A percentile compares a stretch with the other conserved stretches of the same genome.
Conservation (phyloP, 37 sponge, comb jelly and placozoan species). For the Bolinopsis microptera region DNA sequence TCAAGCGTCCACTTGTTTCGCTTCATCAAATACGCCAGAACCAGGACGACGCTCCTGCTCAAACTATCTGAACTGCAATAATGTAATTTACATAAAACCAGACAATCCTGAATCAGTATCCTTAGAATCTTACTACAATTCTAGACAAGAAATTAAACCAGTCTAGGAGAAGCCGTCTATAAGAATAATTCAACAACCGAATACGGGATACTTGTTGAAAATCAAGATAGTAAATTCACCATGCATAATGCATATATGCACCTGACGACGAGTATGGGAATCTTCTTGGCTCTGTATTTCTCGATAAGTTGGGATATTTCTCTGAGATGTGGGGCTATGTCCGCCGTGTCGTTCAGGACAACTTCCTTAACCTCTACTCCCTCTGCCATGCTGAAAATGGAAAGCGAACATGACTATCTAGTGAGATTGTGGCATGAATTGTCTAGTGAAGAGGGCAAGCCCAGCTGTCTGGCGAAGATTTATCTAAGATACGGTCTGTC, state of each 20-base stretch:
- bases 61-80: constrained; percentile 66
- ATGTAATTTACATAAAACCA: no score
- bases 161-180: neutral
- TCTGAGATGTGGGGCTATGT: neutral
- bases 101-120: no score
- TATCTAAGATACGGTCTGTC: neutral
- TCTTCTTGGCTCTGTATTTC: constrained; percentile 54
- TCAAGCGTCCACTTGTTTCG: constrained; percentile 74
- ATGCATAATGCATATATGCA: neutral
- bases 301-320: constrained; percentile 59
- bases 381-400: neutral
- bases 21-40: constrained; percentile 82
- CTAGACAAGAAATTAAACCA: neutral
- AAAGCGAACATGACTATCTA: no score
- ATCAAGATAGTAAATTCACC: neutral
- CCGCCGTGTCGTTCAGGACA: neutral
- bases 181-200: no score
- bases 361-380: constrained; percentile 7
- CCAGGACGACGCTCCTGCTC: constrained; percentile 72
- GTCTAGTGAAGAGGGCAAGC: neutral
- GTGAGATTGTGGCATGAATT: neutral
- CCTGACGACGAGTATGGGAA: constrained; percentile 39
- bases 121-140: no score
- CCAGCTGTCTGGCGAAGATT: neutral
- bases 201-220: neutral